phyloP scores from a whole-genome alignment of 2,888 invertebrate species.

The Xestia c-nigrum region DNA sequence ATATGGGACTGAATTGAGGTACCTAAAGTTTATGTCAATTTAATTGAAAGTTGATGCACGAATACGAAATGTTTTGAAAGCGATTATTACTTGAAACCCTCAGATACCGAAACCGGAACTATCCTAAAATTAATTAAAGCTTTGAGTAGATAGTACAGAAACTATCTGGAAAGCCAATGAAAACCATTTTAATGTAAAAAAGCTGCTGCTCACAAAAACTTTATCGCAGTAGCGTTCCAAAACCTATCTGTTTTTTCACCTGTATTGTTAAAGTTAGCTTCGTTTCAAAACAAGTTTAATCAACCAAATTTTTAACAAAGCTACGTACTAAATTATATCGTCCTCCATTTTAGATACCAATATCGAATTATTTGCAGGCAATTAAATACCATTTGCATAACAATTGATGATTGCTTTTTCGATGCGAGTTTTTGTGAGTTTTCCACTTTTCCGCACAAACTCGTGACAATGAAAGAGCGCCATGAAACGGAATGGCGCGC shows the following conservation, averaged over 20 bases:
- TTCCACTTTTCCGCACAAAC: constrained; percentile 33
- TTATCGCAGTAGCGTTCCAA: background rate
- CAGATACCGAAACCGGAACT: background rate
- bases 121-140: background rate
- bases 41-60: background rate
- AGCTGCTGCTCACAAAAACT: background rate
- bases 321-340: constrained; percentile 2
- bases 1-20: too few relatives aligned
- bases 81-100: background rate
- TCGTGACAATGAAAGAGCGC: constrained; percentile 9
- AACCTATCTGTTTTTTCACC: background rate
- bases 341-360: constrained; percentile 19
- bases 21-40: too few relatives aligned
- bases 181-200: background rate
- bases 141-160: background rate
- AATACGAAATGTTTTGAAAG: background rate
- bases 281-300: background rate
- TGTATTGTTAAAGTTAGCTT: background rate
- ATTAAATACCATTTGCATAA: constrained; percentile 36
- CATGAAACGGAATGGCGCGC: constrained; percentile 9
- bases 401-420: constrained; percentile 30
- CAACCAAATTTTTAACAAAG: background rate
- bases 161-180: background rate
- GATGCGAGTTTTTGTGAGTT: constrained; percentile 12
- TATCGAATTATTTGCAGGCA: constrained; percentile 38